These are phyloP conservation scores for Heteractis magnifica DNA, from an alignment of 92 coral and sea anemone genomes.

Conservation along the genomic window DNA sequence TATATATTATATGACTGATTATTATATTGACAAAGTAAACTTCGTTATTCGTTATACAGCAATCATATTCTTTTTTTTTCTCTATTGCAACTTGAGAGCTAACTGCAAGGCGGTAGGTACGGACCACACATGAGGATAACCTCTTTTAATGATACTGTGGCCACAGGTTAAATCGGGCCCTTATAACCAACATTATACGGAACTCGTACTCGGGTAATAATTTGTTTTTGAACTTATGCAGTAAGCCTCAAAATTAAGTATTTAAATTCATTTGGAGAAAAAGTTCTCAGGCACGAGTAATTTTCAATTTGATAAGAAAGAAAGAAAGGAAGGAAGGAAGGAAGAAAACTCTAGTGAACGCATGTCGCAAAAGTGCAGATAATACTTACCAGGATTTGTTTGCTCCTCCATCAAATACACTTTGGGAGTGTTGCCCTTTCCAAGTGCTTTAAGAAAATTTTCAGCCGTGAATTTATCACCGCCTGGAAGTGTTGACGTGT, in stretches of 20 bases:
- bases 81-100: not conserved
- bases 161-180: no score
- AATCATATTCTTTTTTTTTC: not conserved
- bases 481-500: not conserved
- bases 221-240: not conserved
- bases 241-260: not conserved
- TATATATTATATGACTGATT: no score
- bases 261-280: not conserved
- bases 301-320: not conserved
- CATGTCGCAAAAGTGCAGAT: not conserved
- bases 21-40: not conserved
- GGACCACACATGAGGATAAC: not conserved
- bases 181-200: no score
- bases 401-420: not conserved
- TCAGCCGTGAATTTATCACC: not conserved
- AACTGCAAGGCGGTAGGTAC: not conserved
- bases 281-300: not conserved
- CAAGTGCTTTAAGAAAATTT: not conserved
- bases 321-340: not conserved
- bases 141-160: not conserved
- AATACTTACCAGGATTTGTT: not conserved
- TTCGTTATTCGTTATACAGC: not conserved
- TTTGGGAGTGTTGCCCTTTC: not conserved
- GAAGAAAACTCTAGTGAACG: not conserved
- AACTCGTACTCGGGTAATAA: no score